Conservation (phyloP, 2,113 vertebrate genomes). For the Penelope pileata region DNA sequence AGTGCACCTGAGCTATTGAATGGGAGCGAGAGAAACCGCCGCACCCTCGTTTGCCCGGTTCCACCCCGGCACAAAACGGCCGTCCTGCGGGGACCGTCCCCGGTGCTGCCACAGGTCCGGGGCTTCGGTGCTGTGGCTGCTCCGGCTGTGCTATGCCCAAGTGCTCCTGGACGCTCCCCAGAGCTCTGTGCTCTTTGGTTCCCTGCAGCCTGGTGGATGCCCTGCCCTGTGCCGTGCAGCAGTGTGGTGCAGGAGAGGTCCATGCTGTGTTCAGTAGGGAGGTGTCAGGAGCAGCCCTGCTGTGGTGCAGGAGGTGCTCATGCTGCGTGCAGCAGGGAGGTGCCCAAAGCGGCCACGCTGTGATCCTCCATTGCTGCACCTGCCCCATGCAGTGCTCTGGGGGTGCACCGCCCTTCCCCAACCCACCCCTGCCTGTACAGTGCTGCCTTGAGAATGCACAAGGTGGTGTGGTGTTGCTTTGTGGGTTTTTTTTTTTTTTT, state of each 20-base stretch:
- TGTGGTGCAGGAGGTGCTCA: fast-evolving
- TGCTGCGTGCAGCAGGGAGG: neutral
- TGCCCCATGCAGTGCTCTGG: neutral
- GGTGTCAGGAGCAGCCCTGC: too few relatives aligned
- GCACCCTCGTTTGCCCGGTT: neutral
- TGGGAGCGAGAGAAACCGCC: neutral
- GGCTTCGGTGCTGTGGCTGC: too few relatives aligned
- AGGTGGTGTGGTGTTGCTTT: neutral
- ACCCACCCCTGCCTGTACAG: neutral
- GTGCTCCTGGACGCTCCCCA: neutral
- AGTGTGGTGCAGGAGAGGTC: too few relatives aligned
- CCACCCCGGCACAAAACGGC: neutral
- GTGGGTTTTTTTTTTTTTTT: neutral
- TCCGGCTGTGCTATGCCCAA: too few relatives aligned
- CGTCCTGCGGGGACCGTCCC: neutral
- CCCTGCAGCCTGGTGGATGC: neutral
- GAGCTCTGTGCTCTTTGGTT: fast-evolving
- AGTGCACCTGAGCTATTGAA: slow-evolving; percentile 49
- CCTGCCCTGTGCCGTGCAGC: too few relatives aligned
- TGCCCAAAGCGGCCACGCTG: neutral
- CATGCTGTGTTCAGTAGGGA: too few relatives aligned
- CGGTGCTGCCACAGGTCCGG: neutral
- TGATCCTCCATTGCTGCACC: neutral
- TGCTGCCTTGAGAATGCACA: neutral
- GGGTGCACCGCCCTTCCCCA: neutral